Base-by-base conservation (phyloP, 1,140 invertebrate species). In the Drosophila aff. region DNA sequence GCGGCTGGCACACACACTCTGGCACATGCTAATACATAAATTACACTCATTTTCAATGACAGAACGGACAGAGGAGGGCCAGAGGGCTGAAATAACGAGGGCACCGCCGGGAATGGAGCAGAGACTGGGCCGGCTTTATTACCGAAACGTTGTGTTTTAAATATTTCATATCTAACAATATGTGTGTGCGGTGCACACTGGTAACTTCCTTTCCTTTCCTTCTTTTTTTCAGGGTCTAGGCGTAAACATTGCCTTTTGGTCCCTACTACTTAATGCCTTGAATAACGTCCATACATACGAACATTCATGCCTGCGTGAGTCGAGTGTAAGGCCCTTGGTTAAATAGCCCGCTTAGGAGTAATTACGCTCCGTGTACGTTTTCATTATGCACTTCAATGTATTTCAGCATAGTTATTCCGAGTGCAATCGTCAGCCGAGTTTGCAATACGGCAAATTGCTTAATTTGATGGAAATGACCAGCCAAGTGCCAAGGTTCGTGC, bases 281-380 rank as follows among this genome's bases (percentile, higher is more conserved):
- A 82, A 86, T 85, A 78, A 81, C 49, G 65, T 40, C 33, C 50
- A 9, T 10, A 18, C 16, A 49, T 28, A 49, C 8, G 47, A n/a
- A 52, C 49, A 18, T 38, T 55, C 43, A 53, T 43, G 66, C 26
- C 67, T 65, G 60, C 55, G 63, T 69, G 72, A 61, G 60, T 31
- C 53, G 68, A 81, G 74, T 76, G 66, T 33, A 76, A 68, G 63
- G 83, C 66, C 83, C 76, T 89, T 83, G 80, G 76, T 89, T 83
- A 80, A 89, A 89, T 83, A 89, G 80, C 81, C 79, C 83, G 85
- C 86, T 87, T 87, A 83, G 80, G 81, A 83, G 79, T 89, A 87
- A 87, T 89, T 87, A 89, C 67, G 50, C 49, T 64, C 52, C 55
- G 61, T 76, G 49, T 58, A 63, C 52, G 64, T 50, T 64, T 57